A percentile compares a stretch with the other conserved stretches of the same genome.
Evolutionary conservation across 2,888 invertebrate species (phyloP).

Genomic region (Sminthurinus aureus): DNA sequence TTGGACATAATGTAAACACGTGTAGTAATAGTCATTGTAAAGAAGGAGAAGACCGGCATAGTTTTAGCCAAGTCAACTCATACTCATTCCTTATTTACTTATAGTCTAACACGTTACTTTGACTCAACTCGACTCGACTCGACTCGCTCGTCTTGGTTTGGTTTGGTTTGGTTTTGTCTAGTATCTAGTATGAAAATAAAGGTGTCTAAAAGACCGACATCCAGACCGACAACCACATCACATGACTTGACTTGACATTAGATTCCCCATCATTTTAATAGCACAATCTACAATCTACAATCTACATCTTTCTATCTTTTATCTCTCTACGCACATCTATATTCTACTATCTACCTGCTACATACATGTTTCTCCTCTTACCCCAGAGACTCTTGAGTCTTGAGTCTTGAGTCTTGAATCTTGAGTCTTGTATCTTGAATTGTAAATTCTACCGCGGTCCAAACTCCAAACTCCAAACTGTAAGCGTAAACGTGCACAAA

Average conservation of each 20-base stretch:
- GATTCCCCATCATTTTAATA: no score
- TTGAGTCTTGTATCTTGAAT: not conserved
- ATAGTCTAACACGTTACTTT: not conserved
- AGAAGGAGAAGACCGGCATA: no score
- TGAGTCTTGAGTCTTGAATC: not conserved
- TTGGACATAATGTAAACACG: slow-evolving; percentile 1
- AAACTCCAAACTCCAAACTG: no score
- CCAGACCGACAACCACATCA: no score
- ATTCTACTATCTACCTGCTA: no score
- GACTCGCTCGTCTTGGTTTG: no score
- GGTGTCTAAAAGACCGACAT: not conserved
- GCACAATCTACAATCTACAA: not conserved
- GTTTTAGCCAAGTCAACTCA: not conserved
- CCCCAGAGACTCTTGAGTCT: not conserved
- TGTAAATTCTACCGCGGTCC: not conserved
- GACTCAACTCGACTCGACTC: no score
- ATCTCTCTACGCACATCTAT: not conserved
- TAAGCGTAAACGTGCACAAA: not conserved
- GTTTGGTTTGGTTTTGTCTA: not conserved
- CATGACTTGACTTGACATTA: no score
- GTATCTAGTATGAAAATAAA: not conserved
- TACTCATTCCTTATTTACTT: not conserved
- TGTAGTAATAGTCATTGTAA: not conserved
- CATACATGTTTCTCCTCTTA: not conserved
- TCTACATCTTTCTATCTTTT: not conserved